Base-by-base conservation (phyloP, 2,797 vertebrate species). In the Ptychadena robeensis region DNA sequence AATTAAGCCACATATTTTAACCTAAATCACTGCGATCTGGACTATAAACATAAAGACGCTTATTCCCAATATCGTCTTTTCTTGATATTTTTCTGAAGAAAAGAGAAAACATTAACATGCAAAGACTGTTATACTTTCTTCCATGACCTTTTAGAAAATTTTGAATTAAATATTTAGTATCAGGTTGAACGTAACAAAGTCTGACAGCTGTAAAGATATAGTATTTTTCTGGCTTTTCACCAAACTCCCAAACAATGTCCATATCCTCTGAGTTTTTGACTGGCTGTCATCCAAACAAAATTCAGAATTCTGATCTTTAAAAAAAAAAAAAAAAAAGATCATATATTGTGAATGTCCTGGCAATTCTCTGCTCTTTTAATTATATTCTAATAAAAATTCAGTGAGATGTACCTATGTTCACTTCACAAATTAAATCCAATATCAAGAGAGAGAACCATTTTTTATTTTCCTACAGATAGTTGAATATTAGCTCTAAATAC, bases 251-350 rank as follows among this genome's bases (percentile, higher is more conserved):
- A 88, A 86, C 80, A 83, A 85, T 80, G 85, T 87, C 82, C 80
- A 90, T 83, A 69, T 72, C 83, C 87, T 86, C 80, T 59, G 67
- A 87, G 81, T 80, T 89, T 88, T 73, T 77, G 85, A 31, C 77
- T 86, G 76, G 82, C 86, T 87, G 86, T 85, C 87, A 89, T 86
- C 81, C 81, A 87, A 66, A 82, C 72, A 73, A 90, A 90, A 91
- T 76, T 66, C 84, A 84, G 78, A 88, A 87, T 91, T 90, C 86
- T 88, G 88, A 90, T 91, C 85, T 82, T 73, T 37, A 53, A 18
- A 1, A 85, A 53, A 53, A 53, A 79, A 89, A 74, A 89, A 87
- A 85, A 86, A 78, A 81, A 87, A 89, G 88, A 79, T 85, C 66
- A 88, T 83, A 83, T 73, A 38, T 80, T 86, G 81, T 75, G 86